phyloP scores from a whole-genome alignment of 2,113 vertebrate genomes.

The Callithrix jacchus region DNA sequence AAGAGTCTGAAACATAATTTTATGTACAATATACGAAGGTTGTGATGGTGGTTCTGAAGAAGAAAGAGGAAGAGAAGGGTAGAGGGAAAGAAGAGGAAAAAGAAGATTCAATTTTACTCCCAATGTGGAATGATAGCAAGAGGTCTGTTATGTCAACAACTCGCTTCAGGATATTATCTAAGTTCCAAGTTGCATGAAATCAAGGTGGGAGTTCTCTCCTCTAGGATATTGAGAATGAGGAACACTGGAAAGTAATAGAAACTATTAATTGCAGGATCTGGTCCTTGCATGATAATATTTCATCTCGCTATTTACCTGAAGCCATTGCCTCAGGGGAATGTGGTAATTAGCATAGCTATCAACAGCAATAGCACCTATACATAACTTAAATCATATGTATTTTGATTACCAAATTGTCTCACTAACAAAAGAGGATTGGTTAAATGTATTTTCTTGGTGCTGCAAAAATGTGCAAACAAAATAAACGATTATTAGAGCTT shows the following conservation, averaged over 20 bases:
- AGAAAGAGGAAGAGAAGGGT: background rate
- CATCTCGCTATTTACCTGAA: constrained; percentile 51
- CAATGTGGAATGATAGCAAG: no score
- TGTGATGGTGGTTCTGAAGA: background rate
- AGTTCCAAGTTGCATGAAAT: background rate
- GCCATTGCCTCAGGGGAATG: background rate
- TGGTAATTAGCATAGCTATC: background rate
- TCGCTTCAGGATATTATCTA: background rate
- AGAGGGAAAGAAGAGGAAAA: background rate
- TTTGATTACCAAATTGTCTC: constrained; percentile 19
- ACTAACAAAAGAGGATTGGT: background rate
- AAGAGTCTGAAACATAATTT: background rate
- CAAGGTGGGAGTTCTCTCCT: background rate
- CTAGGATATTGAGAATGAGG: background rate
- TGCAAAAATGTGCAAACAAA: background rate
- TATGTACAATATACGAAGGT: background rate
- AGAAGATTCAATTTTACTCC: background rate
- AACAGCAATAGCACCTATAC: background rate
- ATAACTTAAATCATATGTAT: background rate
- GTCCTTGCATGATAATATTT: background rate
- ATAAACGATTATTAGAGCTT: background rate
- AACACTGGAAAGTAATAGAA: background rate
- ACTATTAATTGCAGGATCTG: background rate
- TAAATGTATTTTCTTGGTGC: background rate
- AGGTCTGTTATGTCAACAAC: background rate